Conservation (phyloP, 2,797 vertebrate species). For the Scyliorhinus canicula region DNA sequence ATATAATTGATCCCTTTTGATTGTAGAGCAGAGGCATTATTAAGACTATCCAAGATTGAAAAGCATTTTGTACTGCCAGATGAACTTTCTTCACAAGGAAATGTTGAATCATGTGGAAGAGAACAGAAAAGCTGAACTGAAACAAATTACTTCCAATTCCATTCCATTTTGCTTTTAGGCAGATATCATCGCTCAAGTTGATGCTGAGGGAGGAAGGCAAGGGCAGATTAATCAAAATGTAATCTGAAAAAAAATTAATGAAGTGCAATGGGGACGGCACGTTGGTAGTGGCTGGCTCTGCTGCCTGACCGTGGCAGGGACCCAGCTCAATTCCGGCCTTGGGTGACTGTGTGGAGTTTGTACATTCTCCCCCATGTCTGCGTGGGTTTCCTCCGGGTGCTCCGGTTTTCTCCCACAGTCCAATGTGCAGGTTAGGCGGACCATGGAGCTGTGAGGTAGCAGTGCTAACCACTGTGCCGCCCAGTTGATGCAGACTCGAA, state of each 20-base stretch:
- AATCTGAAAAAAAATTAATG: not conserved
- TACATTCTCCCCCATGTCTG: too few relatives aligned
- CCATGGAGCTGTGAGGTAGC: too few relatives aligned
- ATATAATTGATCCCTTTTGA: not conserved
- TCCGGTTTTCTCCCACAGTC: too few relatives aligned
- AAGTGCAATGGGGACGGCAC: too few relatives aligned
- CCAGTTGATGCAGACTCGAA: too few relatives aligned
- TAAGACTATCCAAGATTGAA: not conserved
- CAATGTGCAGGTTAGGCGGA: too few relatives aligned
- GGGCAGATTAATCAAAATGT: not conserved
- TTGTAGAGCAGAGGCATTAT: not conserved
- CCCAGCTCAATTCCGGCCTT: too few relatives aligned
- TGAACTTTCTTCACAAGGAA: not conserved
- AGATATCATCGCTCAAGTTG: not conserved
- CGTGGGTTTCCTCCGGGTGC: too few relatives aligned
- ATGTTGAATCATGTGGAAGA: not conserved
- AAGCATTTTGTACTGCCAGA: not conserved
- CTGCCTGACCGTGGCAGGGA: too few relatives aligned
- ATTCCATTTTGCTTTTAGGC: not conserved
- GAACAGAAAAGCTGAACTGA: not conserved
- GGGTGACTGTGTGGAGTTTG: too few relatives aligned
- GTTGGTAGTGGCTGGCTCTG: too few relatives aligned
- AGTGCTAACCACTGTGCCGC: too few relatives aligned
- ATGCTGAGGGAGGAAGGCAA: not conserved
- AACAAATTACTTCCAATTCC: not conserved